These are phyloP conservation scores for Pasiphila rectangulata DNA, from an alignment of 2,888 invertebrate species.

Conservation along the genomic window DNA sequence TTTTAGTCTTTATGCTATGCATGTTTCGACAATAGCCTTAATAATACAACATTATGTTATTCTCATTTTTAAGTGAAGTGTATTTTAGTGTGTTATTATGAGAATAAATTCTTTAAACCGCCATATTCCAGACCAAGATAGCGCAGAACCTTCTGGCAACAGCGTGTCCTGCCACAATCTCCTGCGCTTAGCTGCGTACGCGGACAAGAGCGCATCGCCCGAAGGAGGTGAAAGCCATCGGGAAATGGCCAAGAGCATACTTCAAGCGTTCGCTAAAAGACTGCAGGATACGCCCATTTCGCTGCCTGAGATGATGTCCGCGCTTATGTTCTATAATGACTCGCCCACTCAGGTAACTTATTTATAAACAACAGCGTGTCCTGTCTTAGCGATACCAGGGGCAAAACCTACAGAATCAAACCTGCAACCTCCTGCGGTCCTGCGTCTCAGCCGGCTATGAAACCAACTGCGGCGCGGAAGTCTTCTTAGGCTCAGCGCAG, in stretches of 20 bases:
- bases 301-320: conserved; percentile 88
- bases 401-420: too few relatives aligned
- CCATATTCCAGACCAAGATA: conserved; percentile 89
- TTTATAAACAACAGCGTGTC: not conserved
- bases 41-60: too few relatives aligned
- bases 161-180: conserved; percentile 93
- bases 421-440: too few relatives aligned
- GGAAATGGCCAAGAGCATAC: conserved; percentile 81
- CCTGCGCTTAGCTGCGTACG: conserved; percentile 86
- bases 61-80: too few relatives aligned
- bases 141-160: conserved; percentile 96
- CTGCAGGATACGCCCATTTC: conserved; percentile 84
- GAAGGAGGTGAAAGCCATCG: conserved; percentile 62
- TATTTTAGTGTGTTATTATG: too few relatives aligned
- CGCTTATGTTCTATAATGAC: conserved; percentile 84
- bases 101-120: too few relatives aligned
- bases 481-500: too few relatives aligned
- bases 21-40: too few relatives aligned
- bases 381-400: too few relatives aligned
- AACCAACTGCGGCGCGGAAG: too few relatives aligned
- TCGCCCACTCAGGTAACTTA: conserved; percentile 88
- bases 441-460: too few relatives aligned
- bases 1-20: too few relatives aligned
- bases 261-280: conserved; percentile 82
- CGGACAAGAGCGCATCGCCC: conserved; percentile 73